Evolutionary conservation across 2,113 vertebrate genomes (phyloP).

Genomic region (Datnioides undecimradiatus): DNA sequence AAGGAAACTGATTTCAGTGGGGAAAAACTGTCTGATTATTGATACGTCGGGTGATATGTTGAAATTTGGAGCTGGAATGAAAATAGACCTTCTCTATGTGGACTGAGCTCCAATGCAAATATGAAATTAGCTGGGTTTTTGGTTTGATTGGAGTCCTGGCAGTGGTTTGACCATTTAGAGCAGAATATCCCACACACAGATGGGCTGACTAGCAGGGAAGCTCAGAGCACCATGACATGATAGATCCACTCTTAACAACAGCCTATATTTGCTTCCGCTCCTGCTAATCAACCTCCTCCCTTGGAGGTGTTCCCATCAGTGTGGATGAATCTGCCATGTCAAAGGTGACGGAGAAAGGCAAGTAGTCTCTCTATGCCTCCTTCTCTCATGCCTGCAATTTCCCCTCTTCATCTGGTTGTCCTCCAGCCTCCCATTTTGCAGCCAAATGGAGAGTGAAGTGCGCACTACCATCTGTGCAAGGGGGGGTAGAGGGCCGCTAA

Average conservation of each 20-base stretch:
- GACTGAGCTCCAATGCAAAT: too few species aligned
- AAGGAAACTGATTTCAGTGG: too few species aligned
- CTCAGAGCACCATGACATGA: constrained; percentile 16
- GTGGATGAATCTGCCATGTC: constrained; percentile 34
- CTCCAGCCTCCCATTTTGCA: constrained; percentile 47
- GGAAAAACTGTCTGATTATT: too few species aligned
- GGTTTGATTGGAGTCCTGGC: constrained; percentile 5
- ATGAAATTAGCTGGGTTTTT: neutral
- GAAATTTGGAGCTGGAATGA: too few species aligned
- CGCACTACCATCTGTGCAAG: constrained; percentile 65
- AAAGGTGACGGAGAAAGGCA: constrained; percentile 30
- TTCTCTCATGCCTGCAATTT: constrained; percentile 15
- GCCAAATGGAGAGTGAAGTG: constrained; percentile 73
- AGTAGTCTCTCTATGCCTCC: constrained; percentile 6
- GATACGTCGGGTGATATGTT: too few species aligned
- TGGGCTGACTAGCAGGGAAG: constrained; percentile 13
- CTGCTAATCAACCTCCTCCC: constrained; percentile 27
- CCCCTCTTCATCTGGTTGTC: constrained; percentile 40
- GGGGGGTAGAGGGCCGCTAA: constrained; percentile 59
- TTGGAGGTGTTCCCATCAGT: constrained; percentile 11
- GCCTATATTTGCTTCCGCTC: constrained; percentile 20
- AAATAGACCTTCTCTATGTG: too few species aligned
- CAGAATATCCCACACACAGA: constrained; percentile 21
- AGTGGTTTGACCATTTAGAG: neutral
- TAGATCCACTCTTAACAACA: constrained; percentile 26